Evolutionary conservation across 2,113 vertebrate genomes (phyloP).

Genomic region (Choloepus hoffmanni): DNA sequence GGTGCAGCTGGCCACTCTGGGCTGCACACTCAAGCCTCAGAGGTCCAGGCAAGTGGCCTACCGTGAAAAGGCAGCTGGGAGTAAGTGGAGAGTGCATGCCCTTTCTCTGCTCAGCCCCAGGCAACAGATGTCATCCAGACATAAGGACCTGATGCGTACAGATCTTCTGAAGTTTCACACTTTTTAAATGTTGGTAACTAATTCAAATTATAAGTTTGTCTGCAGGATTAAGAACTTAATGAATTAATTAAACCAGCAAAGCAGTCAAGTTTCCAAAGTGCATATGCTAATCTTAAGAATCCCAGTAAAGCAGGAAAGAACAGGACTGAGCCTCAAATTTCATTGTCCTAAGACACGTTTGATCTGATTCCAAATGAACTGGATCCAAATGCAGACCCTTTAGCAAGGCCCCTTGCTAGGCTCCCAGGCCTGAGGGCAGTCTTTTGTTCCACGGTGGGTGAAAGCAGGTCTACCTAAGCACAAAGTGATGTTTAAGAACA

Average conservation of each 20-base stretch:
- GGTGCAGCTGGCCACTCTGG: background rate
- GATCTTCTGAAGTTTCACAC: background rate
- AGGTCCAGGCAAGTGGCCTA: background rate
- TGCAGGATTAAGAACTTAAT: slow-evolving; percentile 29
- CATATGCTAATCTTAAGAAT: slow-evolving; percentile 38
- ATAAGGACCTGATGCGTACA: background rate
- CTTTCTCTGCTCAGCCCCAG: background rate
- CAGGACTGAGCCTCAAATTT: background rate
- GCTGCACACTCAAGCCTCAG: background rate
- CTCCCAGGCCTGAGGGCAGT: background rate
- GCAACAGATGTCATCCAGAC: background rate
- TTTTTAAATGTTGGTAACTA: slow-evolving; percentile 32
- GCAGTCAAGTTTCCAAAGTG: slow-evolving; percentile 22
- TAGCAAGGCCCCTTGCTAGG: background rate
- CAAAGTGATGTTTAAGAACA: background rate
- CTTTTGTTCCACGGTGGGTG: background rate
- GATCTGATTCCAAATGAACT: background rate
- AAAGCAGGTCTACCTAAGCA: background rate
- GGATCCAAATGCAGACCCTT: background rate
- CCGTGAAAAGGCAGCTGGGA: background rate
- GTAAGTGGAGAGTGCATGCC: background rate
- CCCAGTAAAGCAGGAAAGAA: background rate
- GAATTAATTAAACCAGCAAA: slow-evolving; percentile 31
- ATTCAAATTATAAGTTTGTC: slow-evolving; percentile 52
- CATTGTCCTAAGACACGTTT: slow-evolving; percentile 24